Conservation (phyloP, 2,888 invertebrate genomes). For the Melipona beecheii region DNA sequence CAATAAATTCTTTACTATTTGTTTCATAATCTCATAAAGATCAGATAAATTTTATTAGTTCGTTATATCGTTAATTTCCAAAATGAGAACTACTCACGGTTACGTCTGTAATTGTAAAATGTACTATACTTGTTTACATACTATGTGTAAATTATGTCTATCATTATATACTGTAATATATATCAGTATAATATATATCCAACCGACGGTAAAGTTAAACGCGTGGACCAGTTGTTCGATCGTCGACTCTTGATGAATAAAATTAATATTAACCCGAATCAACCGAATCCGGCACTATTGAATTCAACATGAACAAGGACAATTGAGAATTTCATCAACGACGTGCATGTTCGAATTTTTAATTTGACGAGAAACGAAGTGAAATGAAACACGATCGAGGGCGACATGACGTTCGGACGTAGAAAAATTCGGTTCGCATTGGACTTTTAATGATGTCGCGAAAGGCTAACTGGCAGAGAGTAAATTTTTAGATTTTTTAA, state of each 20-base stretch:
- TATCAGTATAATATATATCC: background rate
- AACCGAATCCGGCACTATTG: background rate
- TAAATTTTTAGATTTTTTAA: background rate
- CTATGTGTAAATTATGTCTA: no score
- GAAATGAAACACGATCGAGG: background rate
- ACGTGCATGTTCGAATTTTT: background rate
- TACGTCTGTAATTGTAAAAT: no score
- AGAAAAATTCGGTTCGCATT: background rate
- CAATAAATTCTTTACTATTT: no score
- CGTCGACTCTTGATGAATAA: background rate
- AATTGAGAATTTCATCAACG: background rate
- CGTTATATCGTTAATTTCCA: background rate
- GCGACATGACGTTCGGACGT: background rate
- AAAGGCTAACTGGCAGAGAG: no score
- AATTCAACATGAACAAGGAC: background rate
- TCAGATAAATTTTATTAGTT: background rate
- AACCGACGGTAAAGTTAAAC: background rate
- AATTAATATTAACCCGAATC: background rate
- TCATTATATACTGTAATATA: no score
- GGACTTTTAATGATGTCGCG: background rate
- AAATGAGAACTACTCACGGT: background rate
- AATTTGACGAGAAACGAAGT: background rate
- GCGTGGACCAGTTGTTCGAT: background rate
- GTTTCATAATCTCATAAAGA: background rate
- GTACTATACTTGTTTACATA: no score